Percentiles rank a stretch among this genome's conserved stretches.
Conservation (phyloP, 2,113 vertebrate genomes). For the Bubalus kerabau region DNA sequence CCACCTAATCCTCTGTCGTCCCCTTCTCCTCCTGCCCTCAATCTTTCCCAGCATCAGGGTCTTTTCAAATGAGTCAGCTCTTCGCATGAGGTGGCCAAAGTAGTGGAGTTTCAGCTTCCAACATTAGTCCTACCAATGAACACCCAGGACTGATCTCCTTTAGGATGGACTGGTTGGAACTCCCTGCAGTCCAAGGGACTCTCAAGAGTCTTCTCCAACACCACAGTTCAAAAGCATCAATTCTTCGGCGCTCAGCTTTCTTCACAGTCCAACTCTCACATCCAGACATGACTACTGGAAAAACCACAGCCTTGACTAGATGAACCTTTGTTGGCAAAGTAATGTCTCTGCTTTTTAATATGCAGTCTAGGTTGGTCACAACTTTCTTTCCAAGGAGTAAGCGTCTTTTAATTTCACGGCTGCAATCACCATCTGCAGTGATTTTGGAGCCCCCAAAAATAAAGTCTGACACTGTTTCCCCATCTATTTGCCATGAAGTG, state of each 20-base stretch:
- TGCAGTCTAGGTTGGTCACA: background rate
- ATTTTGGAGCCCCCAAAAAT: background rate
- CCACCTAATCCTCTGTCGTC: background rate
- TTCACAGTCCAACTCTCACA: too few relatives aligned
- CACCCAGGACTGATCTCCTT: too few relatives aligned
- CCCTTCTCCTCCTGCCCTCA: background rate
- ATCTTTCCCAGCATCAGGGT: background rate
- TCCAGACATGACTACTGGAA: background rate
- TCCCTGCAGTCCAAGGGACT: background rate
- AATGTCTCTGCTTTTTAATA: background rate
- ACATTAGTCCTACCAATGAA: background rate
- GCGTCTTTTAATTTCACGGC: background rate
- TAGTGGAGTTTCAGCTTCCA: background rate
- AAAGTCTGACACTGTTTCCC: background rate
- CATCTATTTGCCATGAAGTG: background rate
- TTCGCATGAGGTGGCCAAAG: background rate
- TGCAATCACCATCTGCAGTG: background rate
- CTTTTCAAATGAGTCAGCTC: background rate
- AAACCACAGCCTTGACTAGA: background rate
- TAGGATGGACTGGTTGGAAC: too few relatives aligned
- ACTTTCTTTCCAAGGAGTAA: background rate
- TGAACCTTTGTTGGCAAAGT: background rate
- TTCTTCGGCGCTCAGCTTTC: background rate
- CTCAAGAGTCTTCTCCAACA: background rate
- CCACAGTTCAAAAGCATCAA: background rate